Conservation (phyloP, 1,140 invertebrate species). For the Trichoplusia ni region DNA sequence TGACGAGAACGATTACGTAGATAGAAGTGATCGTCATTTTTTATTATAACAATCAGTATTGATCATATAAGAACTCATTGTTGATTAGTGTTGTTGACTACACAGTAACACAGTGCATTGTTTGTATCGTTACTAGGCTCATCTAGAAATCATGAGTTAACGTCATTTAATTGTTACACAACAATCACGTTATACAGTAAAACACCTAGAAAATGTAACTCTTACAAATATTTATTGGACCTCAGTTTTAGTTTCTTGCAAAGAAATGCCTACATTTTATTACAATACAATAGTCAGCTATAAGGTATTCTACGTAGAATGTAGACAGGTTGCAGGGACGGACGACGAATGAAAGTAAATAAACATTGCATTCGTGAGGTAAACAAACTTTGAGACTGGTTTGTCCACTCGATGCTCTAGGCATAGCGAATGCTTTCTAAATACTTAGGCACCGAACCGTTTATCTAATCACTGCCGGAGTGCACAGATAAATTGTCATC, state of each 20-base stretch:
- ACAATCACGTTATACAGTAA: too few species aligned
- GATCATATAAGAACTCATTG: too few species aligned
- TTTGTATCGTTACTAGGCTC: too few species aligned
- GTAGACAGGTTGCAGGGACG: constrained; percentile 40
- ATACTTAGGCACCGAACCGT: constrained; percentile 17
- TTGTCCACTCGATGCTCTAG: constrained; percentile 31
- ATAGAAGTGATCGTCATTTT: too few species aligned
- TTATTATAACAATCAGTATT: too few species aligned
- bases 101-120: too few species aligned
- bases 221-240: too few species aligned
- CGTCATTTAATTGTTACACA: too few species aligned
- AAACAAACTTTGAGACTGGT: constrained; percentile 67
- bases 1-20: too few species aligned
- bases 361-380: constrained; percentile 67
- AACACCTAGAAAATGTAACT: too few species aligned
- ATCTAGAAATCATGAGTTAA: too few species aligned
- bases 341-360: constrained; percentile 70
- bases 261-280: constrained; percentile 5
- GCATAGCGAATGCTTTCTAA: constrained; percentile 30
- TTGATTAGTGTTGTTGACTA: too few species aligned
- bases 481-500: constrained; percentile 9
- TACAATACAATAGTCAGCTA: constrained; percentile 4
- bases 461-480: constrained; percentile 6
- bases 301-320: constrained; percentile 33
- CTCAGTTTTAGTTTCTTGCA: background rate